These are phyloP conservation scores for Apocrypta bakeri DNA, from an alignment of 1,140 invertebrate species.

Conservation along the genomic window DNA sequence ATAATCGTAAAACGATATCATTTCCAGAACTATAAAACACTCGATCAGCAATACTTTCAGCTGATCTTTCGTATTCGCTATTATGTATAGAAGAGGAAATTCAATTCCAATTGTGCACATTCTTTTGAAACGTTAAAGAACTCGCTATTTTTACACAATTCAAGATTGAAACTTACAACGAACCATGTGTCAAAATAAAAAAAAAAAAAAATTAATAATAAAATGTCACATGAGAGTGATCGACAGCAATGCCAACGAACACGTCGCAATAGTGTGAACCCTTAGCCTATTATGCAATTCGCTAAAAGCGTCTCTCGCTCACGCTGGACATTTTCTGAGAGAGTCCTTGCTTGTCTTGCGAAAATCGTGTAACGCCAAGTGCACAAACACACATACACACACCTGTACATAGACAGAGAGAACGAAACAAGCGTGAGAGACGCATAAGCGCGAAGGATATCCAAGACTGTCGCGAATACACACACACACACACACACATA, in stretches of 20 bases:
- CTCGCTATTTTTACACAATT: too few species aligned
- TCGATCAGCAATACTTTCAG: not conserved
- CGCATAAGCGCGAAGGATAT: not conserved
- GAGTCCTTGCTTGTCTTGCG: not conserved
- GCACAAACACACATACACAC: not conserved
- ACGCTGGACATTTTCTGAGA: not conserved
- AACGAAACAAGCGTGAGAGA: not conserved
- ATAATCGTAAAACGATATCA: too few species aligned
- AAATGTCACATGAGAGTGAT: too few species aligned
- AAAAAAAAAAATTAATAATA: too few species aligned
- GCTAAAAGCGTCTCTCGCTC: not conserved
- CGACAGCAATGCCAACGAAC: constrained; percentile 1
- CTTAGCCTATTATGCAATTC: constrained; percentile 24
- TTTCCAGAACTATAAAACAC: too few species aligned
- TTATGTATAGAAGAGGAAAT: too few species aligned
- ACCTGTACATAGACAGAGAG: not conserved
- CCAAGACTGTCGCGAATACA: not conserved
- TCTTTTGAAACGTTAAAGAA: too few species aligned
- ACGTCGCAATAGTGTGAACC: not conserved
- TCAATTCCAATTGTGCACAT: too few species aligned
- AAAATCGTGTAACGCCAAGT: not conserved
- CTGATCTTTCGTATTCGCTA: not conserved
- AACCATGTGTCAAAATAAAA: too few species aligned
- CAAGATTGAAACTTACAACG: too few species aligned
- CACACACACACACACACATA: too few species aligned